Evolutionary conservation across 2,113 vertebrate species (phyloP).

Genomic region (Otocyon megalotis): DNA sequence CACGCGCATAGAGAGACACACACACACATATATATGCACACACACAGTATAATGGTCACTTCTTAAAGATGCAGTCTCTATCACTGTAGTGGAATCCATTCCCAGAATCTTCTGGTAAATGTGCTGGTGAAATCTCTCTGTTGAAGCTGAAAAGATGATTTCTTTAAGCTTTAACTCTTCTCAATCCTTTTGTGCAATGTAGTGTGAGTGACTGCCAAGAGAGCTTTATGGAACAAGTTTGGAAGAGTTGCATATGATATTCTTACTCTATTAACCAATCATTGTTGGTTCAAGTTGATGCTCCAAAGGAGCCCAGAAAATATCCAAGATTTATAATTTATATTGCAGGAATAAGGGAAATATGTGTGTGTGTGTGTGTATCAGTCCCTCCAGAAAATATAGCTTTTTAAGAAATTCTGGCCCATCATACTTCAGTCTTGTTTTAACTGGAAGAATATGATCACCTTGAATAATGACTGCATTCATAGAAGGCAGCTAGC

Average conservation of each 20-base stretch:
- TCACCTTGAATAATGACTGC: slow-evolving; percentile 88
- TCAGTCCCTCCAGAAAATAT: slow-evolving; percentile 88
- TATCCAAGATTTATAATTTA: slow-evolving; percentile 85
- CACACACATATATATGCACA: slow-evolving; percentile 83
- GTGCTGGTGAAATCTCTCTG: slow-evolving; percentile 85
- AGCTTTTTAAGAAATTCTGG: slow-evolving; percentile 89
- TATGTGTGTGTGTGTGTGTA: slow-evolving; percentile 83
- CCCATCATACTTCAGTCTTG: slow-evolving; percentile 90
- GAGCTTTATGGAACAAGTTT: slow-evolving; percentile 76
- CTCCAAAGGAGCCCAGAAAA: slow-evolving; percentile 79
- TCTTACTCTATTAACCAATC: slow-evolving; percentile 77
- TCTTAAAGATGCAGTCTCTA: slow-evolving; percentile 83
- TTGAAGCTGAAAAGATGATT: slow-evolving; percentile 69
- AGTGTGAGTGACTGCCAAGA: slow-evolving; percentile 84
- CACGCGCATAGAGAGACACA: background rate
- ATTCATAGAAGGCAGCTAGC: slow-evolving; percentile 94
- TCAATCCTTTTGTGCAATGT: slow-evolving; percentile 83
- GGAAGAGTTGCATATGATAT: slow-evolving; percentile 62
- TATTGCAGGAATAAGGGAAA: slow-evolving; percentile 85
- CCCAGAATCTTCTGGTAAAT: slow-evolving; percentile 73
- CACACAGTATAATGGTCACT: slow-evolving; percentile 87
- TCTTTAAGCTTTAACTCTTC: slow-evolving; percentile 76
- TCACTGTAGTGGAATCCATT: slow-evolving; percentile 79
- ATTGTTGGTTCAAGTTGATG: slow-evolving; percentile 76
- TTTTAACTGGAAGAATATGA: slow-evolving; percentile 89